A percentile compares a stretch with the other conserved stretches of the same genome.
Evolutionary conservation across 2,888 invertebrate species (phyloP).

Genomic region (Trichogramma evanescens): DNA sequence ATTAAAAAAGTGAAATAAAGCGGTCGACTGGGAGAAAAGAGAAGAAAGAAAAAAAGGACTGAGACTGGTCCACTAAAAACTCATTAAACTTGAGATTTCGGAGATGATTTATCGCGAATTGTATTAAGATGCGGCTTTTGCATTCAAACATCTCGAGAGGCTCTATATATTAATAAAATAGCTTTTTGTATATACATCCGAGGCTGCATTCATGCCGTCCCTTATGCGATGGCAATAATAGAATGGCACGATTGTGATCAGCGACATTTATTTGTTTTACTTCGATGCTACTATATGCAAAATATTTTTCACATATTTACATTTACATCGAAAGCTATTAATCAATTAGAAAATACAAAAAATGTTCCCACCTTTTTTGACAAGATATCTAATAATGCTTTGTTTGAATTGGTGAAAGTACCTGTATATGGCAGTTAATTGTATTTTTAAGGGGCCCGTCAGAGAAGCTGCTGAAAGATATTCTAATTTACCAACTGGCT

Average conservation of each 20-base stretch:
- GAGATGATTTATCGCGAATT: slow-evolving; percentile 44
- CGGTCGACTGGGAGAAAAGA: slow-evolving; percentile 12
- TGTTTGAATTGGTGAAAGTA: neutral
- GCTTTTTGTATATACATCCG: too few species aligned
- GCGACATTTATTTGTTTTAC: too few species aligned
- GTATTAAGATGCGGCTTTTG: slow-evolving; percentile 17
- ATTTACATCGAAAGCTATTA: too few species aligned
- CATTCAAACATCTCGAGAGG: slow-evolving; percentile 13
- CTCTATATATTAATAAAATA: slow-evolving; percentile 2
- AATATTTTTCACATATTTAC: too few species aligned
- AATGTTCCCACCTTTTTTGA: too few species aligned
- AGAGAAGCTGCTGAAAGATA: slow-evolving; percentile 5
- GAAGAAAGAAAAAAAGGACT: slow-evolving; percentile 6
- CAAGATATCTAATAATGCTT: neutral
- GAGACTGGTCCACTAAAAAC: slow-evolving; percentile 36
- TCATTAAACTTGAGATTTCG: slow-evolving; percentile 40
- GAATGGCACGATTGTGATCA: too few species aligned
- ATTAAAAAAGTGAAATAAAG: slow-evolving; percentile 39
- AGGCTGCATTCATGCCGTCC: too few species aligned
- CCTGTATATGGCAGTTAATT: slow-evolving; percentile 39
- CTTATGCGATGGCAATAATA: too few species aligned
- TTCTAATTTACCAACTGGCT: slow-evolving; percentile 42
- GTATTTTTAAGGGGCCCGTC: slow-evolving; percentile 37
- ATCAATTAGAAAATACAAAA: too few species aligned
- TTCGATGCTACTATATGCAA: too few species aligned